Percentiles rank a stretch among this genome's conserved stretches.
phyloP scores from a whole-genome alignment of 2,113 vertebrate species.

The Pagrus major region DNA sequence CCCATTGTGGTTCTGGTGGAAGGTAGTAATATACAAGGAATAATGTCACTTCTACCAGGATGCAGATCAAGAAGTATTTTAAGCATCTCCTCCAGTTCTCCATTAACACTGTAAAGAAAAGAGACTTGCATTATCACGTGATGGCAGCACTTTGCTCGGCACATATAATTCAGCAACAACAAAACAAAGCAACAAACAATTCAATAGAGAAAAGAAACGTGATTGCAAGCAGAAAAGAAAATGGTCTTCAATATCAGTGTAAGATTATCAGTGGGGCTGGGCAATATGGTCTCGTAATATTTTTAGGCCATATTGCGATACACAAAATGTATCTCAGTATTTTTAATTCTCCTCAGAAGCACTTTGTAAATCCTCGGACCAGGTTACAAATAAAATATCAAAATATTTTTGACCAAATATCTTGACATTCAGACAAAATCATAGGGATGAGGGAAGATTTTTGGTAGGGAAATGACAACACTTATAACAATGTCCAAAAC shows the following conservation, averaged over 20 bases:
- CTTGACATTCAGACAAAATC: no score
- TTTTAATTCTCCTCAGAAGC: no score
- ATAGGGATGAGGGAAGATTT: no score
- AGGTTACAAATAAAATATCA: no score
- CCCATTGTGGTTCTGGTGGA: slow-evolving; percentile 10
- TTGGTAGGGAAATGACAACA: no score
- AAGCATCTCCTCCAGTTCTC: background rate
- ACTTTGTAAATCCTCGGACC: no score
- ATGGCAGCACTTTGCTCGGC: background rate
- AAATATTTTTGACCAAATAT: no score
- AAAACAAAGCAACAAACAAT: slow-evolving; percentile 1
- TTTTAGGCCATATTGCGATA: no score
- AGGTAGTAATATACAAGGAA: background rate
- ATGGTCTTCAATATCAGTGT: background rate
- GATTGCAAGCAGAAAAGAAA: background rate
- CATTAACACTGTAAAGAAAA: slow-evolving; percentile 38
- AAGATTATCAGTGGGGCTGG: no score
- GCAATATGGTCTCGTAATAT: no score
- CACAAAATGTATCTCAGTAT: no score
- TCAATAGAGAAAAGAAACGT: background rate
- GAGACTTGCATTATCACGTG: slow-evolving; percentile 8
- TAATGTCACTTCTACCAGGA: background rate
- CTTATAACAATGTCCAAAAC: no score
- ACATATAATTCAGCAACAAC: background rate
- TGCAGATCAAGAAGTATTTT: accelerated